phyloP scores from a whole-genome alignment of 1,140 invertebrate species.

The Propsilocerus akamusi region DNA sequence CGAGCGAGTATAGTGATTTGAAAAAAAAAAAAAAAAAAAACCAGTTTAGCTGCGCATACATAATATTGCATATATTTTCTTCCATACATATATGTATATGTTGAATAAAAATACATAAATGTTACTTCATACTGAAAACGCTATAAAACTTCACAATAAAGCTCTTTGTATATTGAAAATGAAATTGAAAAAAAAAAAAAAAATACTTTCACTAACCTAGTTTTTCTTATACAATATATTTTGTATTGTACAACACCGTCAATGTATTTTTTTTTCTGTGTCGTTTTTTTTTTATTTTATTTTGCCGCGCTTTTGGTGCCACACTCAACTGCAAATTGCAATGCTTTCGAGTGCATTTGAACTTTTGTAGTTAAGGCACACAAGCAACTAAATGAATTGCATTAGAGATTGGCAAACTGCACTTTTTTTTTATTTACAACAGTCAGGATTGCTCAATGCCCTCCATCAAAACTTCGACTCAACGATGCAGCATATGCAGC shows the following conservation, averaged over 20 bases:
- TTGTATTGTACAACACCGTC: not conserved
- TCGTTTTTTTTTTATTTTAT: not conserved
- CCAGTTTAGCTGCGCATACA: not conserved
- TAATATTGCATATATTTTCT: conserved; percentile 4
- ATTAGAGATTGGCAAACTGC: too few species aligned
- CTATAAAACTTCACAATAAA: conserved; percentile 3
- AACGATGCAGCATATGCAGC: too few species aligned
- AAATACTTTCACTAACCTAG: conserved; percentile 4
- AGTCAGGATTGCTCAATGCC: too few species aligned
- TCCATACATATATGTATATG: too few species aligned
- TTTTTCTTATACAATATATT: conserved; percentile 3
- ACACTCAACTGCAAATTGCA: too few species aligned
- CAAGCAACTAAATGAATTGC: too few species aligned
- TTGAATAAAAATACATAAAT: conserved; percentile 3
- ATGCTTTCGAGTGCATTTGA: conserved; percentile 1
- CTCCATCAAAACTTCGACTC: too few species aligned
- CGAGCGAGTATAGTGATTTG: too few species aligned
- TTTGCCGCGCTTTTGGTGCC: too few species aligned
- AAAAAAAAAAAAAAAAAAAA: not conserved
- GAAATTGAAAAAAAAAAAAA: conserved; percentile 3
- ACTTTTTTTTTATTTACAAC: too few species aligned
- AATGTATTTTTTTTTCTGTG: not conserved
- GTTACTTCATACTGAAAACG: not conserved
- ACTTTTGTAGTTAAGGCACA: too few species aligned
- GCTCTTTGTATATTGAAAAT: conserved; percentile 1